phyloP scores from a whole-genome alignment of 2,113 vertebrate genomes.

The Poeciliopsis occidentalis region DNA sequence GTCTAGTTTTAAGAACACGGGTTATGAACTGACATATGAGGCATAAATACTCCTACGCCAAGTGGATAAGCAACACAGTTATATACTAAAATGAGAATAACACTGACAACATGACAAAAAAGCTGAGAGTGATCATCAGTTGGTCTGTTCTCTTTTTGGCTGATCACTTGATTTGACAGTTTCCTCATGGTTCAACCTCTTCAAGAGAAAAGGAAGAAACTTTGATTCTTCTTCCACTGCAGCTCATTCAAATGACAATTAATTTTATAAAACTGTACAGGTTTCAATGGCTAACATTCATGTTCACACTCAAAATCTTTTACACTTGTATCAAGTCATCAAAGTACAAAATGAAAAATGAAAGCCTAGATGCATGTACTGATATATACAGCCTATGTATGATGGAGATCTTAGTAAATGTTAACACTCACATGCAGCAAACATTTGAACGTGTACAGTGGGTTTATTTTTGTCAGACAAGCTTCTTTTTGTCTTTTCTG shows the following conservation, averaged over 20 bases:
- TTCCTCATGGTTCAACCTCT: not conserved
- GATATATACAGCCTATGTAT: slow-evolving; percentile 47
- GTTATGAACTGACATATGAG: slow-evolving; percentile 38
- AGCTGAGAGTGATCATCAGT: slow-evolving; percentile 22
- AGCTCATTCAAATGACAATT: slow-evolving; percentile 35
- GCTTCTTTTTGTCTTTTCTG: slow-evolving; percentile 18
- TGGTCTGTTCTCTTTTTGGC: slow-evolving; percentile 11
- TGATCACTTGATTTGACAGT: slow-evolving; percentile 3
- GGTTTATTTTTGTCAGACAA: slow-evolving; percentile 32
- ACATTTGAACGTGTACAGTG: slow-evolving; percentile 29
- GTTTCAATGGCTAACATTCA: slow-evolving; percentile 32
- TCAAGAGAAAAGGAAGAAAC: not conserved
- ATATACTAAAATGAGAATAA: slow-evolving; percentile 66
- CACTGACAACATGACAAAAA: slow-evolving; percentile 52
- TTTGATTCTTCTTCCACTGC: not conserved
- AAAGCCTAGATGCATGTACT: slow-evolving; percentile 32
- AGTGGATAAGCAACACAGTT: slow-evolving; percentile 21
- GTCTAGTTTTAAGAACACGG: slow-evolving; percentile 26
- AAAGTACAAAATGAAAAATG: slow-evolving; percentile 32
- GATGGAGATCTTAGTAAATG: slow-evolving; percentile 40
- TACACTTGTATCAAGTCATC: slow-evolving; percentile 15
- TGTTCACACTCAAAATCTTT: slow-evolving; percentile 8
- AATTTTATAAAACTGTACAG: slow-evolving; percentile 39
- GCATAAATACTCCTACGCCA: slow-evolving; percentile 16
- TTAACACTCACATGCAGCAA: slow-evolving; percentile 15